Percentiles rank a stretch among this genome's conserved stretches.
Conservation (phyloP, 2,888 invertebrate species). For the Eristalis pertinax region DNA sequence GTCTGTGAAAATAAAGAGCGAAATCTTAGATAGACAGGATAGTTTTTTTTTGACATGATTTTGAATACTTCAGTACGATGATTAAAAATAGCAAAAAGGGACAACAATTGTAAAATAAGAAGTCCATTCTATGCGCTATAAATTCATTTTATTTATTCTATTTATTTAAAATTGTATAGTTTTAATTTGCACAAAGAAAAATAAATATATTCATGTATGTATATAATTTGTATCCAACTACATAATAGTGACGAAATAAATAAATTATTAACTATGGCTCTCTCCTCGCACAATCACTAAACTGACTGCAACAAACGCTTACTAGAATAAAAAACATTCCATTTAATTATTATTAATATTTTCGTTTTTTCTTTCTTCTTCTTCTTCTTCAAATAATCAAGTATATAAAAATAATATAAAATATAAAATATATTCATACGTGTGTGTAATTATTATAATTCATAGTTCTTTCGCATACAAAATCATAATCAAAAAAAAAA, state of each 20-base stretch:
- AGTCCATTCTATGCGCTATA: constrained; percentile 46
- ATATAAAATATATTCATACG: constrained; percentile 34
- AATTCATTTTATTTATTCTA: constrained; percentile 58
- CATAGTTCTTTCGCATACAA: constrained; percentile 46
- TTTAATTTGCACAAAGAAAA: constrained; percentile 63
- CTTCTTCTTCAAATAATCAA: neutral
- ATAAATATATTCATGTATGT: constrained; percentile 60
- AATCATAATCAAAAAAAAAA: constrained; percentile 43
- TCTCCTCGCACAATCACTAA: constrained; percentile 15
- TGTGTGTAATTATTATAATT: constrained; percentile 36
- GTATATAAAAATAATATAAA: constrained; percentile 23
- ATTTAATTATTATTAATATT: neutral
- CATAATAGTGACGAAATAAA: constrained; percentile 51
- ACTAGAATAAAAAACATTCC: constrained; percentile 35
- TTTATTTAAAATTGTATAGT: constrained; percentile 62
- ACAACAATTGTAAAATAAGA: neutral
- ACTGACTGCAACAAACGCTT: constrained; percentile 41
- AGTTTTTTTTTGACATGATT: no score
- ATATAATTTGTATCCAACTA: constrained; percentile 49
- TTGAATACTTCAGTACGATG: no score
- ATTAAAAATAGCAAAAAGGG: no score
- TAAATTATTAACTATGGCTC: constrained; percentile 60
- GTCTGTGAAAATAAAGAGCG: no score
- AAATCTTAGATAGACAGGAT: no score
- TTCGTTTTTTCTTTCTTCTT: neutral